Evolutionary conservation across 2,888 invertebrate genomes (phyloP), one percentile per base, ranked within the genome.

Genomic region (Cepaea hortensis): DNA sequence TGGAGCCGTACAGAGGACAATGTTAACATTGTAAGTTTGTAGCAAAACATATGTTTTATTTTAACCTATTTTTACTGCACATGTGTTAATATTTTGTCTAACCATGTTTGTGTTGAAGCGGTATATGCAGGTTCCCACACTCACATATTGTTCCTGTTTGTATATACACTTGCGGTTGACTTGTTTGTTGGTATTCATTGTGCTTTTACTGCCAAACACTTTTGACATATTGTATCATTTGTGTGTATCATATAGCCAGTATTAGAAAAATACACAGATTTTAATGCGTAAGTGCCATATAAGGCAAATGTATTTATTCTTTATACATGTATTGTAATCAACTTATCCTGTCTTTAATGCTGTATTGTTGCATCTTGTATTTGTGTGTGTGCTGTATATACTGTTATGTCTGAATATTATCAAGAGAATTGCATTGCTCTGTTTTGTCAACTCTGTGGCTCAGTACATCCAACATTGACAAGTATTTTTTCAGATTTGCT

Each of bases 1-100:
- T 85, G 85, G 85, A 81, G 62, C 48, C 46, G 7, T 0, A 81
- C 85, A 46, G 50, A 85, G n/a, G 85, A 85, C 62, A 75, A 81
- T 68, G 15, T 75, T 48, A 48, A 81, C 65, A 48, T 85, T 35
- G 85, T 85, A 81, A 75, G 85, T 65, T 48, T 75, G 61, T 5
- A 46, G 23, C 46, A 5, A 20, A 50, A 1, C 65, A 70, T 65
- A 55, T 84, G 20, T 20, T 23, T 65, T 62, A 20, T 79, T 46
- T 48, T 75, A 18, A 48, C 13, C 48, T 7, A 15, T 75, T 46
- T 75, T 48, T 18, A 18, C 20, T 35, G 61, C 35, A 79, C 35
- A 62, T 55, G 35, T 62, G 3, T 6, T 79, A 35, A 62, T 35
- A 23, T 35, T 46, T 15, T 62, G 35, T 15, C 79, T 13, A 23